Evolutionary conservation across 2,113 vertebrate species (phyloP).

Genomic region (Elaphurus davidianus): DNA sequence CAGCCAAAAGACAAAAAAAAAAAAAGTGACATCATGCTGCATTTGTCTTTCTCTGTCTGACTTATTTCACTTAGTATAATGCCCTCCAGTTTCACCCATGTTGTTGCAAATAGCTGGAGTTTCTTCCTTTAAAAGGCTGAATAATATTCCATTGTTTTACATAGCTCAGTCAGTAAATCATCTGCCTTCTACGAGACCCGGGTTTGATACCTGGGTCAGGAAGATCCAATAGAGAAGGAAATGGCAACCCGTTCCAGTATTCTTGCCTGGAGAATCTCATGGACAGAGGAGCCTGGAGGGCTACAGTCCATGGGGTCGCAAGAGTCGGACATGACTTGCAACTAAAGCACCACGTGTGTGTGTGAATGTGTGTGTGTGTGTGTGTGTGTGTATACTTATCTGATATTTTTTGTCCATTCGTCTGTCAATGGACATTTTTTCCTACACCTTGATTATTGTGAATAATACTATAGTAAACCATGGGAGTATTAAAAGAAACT

Average conservation of each 20-base stretch:
- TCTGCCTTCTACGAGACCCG: background rate
- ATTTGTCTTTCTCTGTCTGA: background rate
- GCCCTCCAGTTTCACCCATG: background rate
- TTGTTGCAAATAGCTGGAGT: background rate
- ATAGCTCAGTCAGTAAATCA: background rate
- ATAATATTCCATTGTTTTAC: background rate
- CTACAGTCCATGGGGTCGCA: background rate
- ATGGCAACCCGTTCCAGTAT: background rate
- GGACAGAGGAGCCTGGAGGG: background rate
- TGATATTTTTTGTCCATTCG: background rate
- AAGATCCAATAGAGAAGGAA: background rate
- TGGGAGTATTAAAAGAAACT: background rate
- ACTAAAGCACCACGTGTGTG: background rate
- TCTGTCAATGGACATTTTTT: background rate
- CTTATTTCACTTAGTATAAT: background rate
- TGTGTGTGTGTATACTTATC: background rate
- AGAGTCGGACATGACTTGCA: background rate
- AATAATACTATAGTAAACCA: background rate
- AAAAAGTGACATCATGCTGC: background rate
- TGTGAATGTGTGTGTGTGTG: background rate
- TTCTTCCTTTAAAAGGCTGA: background rate
- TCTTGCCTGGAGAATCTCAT: background rate
- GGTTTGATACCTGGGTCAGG: background rate
- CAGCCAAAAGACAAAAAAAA: background rate
- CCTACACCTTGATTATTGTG: background rate